Conservation (phyloP, 2,113 vertebrate species). For the Peromyscus maniculatus region DNA sequence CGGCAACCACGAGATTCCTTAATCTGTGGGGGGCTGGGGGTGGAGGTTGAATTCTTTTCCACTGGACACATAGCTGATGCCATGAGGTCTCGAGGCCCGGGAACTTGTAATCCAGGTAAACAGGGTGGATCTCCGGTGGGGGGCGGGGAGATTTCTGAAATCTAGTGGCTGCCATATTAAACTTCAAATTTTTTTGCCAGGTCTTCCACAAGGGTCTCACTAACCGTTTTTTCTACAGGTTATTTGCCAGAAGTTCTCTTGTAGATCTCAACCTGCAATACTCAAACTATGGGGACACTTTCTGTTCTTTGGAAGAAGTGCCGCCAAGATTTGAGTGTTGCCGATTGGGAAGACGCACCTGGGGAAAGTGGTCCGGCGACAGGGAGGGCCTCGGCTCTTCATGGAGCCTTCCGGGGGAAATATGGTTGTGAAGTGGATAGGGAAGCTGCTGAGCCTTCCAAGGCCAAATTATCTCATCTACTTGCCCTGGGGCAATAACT, state of each 20-base stretch:
- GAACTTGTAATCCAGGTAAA: too few relatives aligned
- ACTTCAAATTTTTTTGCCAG: too few relatives aligned
- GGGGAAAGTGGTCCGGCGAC: not conserved
- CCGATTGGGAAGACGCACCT: not conserved
- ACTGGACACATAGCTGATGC: not conserved
- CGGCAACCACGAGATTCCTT: not conserved
- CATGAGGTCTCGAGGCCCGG: too few relatives aligned
- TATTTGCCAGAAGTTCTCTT: accelerated
- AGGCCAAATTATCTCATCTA: too few relatives aligned
- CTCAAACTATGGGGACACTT: not conserved
- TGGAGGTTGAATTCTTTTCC: not conserved
- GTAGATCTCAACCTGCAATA: not conserved
- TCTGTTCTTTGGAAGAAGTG: not conserved
- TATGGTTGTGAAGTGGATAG: too few relatives aligned
- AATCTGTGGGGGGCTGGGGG: not conserved
- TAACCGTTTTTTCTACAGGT: not conserved
- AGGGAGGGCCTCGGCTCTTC: too few relatives aligned
- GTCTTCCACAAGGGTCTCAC: too few relatives aligned
- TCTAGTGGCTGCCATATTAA: not conserved
- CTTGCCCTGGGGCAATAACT: too few relatives aligned
- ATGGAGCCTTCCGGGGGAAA: too few relatives aligned
- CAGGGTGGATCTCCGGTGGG: too few relatives aligned
- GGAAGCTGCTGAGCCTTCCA: too few relatives aligned
- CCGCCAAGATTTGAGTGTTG: not conserved
- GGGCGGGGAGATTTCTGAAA: too few relatives aligned